These are phyloP conservation scores for Cyclina sinensis DNA, from an alignment of 1,140 invertebrate genomes.

Conservation along the genomic window DNA sequence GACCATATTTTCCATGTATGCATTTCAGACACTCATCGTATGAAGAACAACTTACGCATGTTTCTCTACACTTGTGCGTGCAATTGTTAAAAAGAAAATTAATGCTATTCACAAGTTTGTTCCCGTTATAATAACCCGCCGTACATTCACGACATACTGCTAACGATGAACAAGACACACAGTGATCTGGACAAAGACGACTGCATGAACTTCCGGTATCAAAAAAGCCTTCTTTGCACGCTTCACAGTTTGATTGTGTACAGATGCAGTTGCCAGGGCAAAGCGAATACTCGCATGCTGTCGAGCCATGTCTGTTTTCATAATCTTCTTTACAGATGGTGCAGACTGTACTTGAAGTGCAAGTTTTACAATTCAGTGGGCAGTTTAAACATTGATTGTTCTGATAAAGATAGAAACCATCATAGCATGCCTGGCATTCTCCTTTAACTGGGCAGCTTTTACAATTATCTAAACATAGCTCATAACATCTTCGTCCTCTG, in stretches of 20 bases:
- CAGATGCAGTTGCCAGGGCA: too few species aligned
- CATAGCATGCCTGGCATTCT: neutral
- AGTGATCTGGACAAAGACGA: neutral
- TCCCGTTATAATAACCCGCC: neutral
- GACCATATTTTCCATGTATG: neutral
- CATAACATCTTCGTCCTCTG: neutral
- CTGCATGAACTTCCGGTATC: neutral
- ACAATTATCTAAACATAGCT: too few species aligned
- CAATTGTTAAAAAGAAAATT: neutral
- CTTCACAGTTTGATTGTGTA: neutral
- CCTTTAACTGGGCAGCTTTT: neutral
- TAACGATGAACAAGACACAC: neutral
- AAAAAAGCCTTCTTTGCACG: neutral
- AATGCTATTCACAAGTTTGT: neutral
- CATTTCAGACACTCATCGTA: neutral
- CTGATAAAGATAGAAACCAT: too few species aligned
- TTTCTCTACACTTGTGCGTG: too few species aligned
- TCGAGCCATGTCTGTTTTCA: too few species aligned
- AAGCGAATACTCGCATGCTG: too few species aligned
- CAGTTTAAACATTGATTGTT: neutral
- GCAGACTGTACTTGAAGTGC: neutral
- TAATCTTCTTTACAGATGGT: neutral
- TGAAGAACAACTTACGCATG: neutral
- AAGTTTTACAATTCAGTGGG: neutral
- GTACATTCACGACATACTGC: neutral